Percentiles rank a stretch among this genome's conserved stretches.
These are phyloP conservation scores for Mobula hypostoma DNA, from an alignment of 2,113 vertebrate genomes.

Conservation along the genomic window DNA sequence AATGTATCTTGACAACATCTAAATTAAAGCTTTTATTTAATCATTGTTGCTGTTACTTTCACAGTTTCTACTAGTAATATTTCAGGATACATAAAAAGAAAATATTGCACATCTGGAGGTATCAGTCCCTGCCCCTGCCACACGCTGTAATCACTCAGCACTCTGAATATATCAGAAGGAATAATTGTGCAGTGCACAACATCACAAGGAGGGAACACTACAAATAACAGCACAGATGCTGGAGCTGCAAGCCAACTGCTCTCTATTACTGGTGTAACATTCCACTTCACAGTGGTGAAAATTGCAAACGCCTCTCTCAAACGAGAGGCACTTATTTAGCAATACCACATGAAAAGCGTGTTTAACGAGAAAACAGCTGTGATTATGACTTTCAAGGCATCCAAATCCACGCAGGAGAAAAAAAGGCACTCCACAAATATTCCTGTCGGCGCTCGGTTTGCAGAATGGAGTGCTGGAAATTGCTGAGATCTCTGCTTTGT, in stretches of 20 bases:
- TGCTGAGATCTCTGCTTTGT: background rate
- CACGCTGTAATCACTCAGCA: background rate
- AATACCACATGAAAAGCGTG: background rate
- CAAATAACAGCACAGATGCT: constrained; percentile 1
- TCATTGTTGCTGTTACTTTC: background rate
- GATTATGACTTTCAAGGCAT: background rate
- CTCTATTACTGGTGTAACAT: background rate
- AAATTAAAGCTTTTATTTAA: background rate
- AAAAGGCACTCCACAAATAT: background rate
- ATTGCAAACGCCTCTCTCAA: constrained; percentile 12
- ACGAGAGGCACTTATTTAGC: background rate
- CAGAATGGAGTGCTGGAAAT: background rate
- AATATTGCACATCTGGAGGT: background rate
- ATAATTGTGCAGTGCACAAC: background rate
- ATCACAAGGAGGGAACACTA: background rate
- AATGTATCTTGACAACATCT: background rate
- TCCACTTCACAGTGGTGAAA: background rate
- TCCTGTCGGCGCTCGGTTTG: background rate
- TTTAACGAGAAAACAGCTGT: background rate
- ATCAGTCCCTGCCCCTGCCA: background rate
- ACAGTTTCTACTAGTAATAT: background rate
- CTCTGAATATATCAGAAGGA: background rate
- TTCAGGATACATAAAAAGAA: background rate
- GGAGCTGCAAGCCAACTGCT: background rate
- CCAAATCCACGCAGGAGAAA: background rate